Evolutionary conservation across 2,888 invertebrate genomes (phyloP).

Genomic region (Drosophila siamana): DNA sequence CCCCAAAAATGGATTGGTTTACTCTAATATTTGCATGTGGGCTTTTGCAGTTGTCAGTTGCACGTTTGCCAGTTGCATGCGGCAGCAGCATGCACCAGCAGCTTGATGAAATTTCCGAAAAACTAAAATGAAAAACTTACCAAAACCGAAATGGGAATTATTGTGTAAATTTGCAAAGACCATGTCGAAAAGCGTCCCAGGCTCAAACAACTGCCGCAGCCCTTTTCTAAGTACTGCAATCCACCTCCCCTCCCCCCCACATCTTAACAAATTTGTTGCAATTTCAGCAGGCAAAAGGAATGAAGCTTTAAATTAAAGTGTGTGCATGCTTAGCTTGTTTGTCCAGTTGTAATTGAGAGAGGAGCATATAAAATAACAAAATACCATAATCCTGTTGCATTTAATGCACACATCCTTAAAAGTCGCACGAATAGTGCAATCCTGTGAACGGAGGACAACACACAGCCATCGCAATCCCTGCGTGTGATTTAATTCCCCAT

Average conservation of each 20-base stretch:
- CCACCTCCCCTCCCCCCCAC: too few species aligned
- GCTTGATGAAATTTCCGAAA: slow-evolving; percentile 35
- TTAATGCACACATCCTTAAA: background rate
- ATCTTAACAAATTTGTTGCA: slow-evolving; percentile 6
- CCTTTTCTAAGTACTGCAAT: too few species aligned
- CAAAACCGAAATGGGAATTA: background rate
- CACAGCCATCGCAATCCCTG: background rate
- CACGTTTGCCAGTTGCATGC: slow-evolving; percentile 24
- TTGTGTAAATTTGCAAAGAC: slow-evolving; percentile 17
- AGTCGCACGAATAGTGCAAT: background rate
- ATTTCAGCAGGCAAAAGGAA: background rate
- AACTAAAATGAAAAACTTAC: background rate
- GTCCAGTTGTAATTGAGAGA: slow-evolving; percentile 12
- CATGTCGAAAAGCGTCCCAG: slow-evolving; percentile 10
- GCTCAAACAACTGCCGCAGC: too few species aligned
- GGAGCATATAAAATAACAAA: background rate
- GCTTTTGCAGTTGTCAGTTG: slow-evolving; percentile 10
- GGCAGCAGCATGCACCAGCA: slow-evolving; percentile 12
- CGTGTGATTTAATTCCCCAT: slow-evolving; percentile 1
- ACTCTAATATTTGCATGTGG: slow-evolving; percentile 34
- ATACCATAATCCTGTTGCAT: slow-evolving; percentile 17
- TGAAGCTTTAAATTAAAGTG: background rate
- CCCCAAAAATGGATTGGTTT: slow-evolving; percentile 24
- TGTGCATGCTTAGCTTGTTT: background rate
- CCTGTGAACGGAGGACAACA: background rate